Evolutionary conservation across 2,888 invertebrate species (phyloP), one percentile per base, ranked within the genome.

Genomic region (Spodoptera littoralis): DNA sequence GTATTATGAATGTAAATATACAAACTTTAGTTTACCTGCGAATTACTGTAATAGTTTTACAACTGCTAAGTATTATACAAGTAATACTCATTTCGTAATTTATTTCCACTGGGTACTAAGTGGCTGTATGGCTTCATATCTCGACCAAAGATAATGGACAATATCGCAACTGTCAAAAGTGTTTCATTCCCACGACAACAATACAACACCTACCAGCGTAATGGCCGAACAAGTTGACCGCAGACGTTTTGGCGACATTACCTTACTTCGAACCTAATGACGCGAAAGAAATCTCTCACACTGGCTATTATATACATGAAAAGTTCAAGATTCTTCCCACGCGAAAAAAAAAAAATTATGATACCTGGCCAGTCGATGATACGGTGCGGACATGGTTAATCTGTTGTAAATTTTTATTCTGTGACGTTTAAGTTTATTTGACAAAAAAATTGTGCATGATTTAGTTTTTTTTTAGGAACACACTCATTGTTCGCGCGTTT

Each of bases 141-240:
- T 36, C 48, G 53, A 12, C 52, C 70, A 61, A 54, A 54, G 22
- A 2, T 11, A 68, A 43, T 27, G 27, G 61, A 60, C 56, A 61
- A 11, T 56, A 69, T 74, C 49, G 49, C 24, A 41, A 56, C 53
- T 60, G 52, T 59, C 55, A 49, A 41, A 45, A 51, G 27, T 50
- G 49, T 64, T 60, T 41, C 50, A 57, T 76, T 77, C 79, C 70
- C 77, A 78, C 73, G 77, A 24, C 59, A 65, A 71, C 62, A 76
- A 76, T 73, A 69, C 48, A 54, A 24, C 45, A 46, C 72, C 65
- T 70, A 70, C 58, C 65, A 56, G 55, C 57, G 67, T 70, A 70
- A 62, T 67, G 59, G 60, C 57, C 60, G 57, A 76, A 70, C 48
- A 55, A 70, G 59, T 65, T 73, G 73, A 78, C 79, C 77, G 49